phyloP scores from a whole-genome alignment of 2,888 invertebrate species.

The Lepetodrilus schrolli region DNA sequence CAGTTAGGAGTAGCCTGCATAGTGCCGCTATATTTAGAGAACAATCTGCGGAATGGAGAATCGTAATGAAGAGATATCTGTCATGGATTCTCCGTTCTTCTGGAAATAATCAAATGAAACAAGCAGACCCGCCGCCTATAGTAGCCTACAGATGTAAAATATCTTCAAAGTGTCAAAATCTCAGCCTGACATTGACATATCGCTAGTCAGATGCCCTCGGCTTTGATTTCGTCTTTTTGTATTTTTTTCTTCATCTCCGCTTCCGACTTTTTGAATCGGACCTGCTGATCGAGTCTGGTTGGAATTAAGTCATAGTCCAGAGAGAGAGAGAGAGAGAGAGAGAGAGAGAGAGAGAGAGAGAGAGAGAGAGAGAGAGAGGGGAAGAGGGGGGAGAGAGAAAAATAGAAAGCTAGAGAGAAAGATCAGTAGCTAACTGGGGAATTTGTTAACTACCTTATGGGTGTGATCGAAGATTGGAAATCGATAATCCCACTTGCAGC shows the following conservation, averaged over 20 bases:
- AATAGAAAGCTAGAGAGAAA: too few species aligned
- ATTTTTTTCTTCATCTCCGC: slow-evolving; percentile 8
- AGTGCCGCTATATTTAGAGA: slow-evolving; percentile 16
- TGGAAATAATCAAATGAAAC: slow-evolving; percentile 1
- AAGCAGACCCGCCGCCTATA: not conserved
- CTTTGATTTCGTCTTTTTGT: slow-evolving; percentile 27
- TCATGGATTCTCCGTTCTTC: not conserved
- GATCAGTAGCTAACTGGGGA: too few species aligned
- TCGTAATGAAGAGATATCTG: not conserved
- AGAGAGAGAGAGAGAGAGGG: too few species aligned
- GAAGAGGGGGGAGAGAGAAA: too few species aligned
- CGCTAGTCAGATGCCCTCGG: slow-evolving; percentile 7
- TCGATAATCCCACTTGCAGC: too few species aligned
- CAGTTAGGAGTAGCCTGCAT: not conserved
- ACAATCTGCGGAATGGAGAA: not conserved
- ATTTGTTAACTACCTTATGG: too few species aligned
- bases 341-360: too few species aligned
- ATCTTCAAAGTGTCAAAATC: slow-evolving; percentile 12
- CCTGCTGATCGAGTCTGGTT: too few species aligned
- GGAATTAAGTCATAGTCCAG: too few species aligned
- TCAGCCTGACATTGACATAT: slow-evolving; percentile 24
- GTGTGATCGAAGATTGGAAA: too few species aligned
- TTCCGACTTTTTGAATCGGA: too few species aligned
- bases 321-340: too few species aligned
- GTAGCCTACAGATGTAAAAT: slow-evolving; percentile 21